Evolutionary conservation across 2,113 vertebrate genomes (phyloP).

Genomic region (Herpetotheres cachinnans): DNA sequence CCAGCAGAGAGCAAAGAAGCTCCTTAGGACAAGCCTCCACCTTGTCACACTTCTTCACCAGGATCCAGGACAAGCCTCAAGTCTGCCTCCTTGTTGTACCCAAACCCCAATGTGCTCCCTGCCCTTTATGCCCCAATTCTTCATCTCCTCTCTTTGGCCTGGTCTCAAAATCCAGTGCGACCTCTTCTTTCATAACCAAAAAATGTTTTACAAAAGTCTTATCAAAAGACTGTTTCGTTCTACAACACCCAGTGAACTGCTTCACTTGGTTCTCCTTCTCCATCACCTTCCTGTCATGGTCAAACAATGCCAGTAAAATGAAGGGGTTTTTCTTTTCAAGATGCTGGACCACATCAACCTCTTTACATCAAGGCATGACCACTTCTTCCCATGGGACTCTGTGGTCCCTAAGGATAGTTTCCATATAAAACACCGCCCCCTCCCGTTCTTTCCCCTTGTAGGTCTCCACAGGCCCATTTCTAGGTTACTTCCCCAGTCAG

Average conservation of each 20-base stretch:
- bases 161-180: background rate
- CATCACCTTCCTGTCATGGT: background rate
- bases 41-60: background rate
- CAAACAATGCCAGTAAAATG: background rate
- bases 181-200: background rate
- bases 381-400: background rate
- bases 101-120: background rate
- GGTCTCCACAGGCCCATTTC: background rate
- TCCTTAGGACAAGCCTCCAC: background rate
- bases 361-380: background rate
- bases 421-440: background rate
- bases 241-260: background rate
- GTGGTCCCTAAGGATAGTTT: background rate
- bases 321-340: background rate
- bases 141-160: background rate
- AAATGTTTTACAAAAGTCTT: background rate
- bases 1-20: background rate
- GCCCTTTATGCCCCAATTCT: background rate
- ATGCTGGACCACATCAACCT: background rate
- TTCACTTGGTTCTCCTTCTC: background rate
- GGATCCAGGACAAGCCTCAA: background rate
- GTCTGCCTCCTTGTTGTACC: background rate
- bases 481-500: background rate
- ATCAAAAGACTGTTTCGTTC: background rate
- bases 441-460: background rate